These are phyloP conservation scores for Cephus pygmeus DNA, from an alignment of 2,888 invertebrate genomes.

Conservation along the genomic window DNA sequence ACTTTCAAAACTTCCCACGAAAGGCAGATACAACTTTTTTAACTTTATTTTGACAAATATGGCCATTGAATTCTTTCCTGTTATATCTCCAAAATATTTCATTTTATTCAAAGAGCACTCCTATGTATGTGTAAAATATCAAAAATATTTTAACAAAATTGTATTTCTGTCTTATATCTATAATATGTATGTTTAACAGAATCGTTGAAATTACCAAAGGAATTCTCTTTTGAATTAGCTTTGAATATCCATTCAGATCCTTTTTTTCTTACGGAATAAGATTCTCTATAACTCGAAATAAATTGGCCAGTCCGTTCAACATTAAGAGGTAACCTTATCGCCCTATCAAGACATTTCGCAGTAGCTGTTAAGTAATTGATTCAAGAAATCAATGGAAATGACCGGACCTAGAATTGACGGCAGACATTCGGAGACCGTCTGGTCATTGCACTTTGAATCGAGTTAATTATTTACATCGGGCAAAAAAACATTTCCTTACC, in stretches of 20 bases:
- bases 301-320: not conserved
- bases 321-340: constrained; percentile 2
- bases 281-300: not conserved
- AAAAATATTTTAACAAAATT: not conserved
- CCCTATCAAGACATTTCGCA: constrained; percentile 13
- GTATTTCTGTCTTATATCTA: not conserved
- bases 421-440: not conserved
- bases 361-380: constrained; percentile 22
- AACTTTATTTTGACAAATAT: not conserved
- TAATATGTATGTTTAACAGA: no score
- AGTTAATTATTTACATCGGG: not conserved
- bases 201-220: no score
- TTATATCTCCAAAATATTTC: not conserved
- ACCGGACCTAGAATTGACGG: not conserved
- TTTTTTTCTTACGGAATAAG: not conserved
- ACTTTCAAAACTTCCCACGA: not conserved
- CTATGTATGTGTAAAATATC: not conserved
- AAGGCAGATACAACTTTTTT: not conserved
- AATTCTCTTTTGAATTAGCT: not conserved
- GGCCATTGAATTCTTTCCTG: not conserved
- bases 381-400: constrained; percentile 17
- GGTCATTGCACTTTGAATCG: constrained; percentile 10
- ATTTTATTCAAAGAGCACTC: not conserved
- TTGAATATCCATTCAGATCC: not conserved
- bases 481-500: not conserved